Evolutionary conservation across 1,140 invertebrate species (phyloP).

Genomic region (Achroia grisella): DNA sequence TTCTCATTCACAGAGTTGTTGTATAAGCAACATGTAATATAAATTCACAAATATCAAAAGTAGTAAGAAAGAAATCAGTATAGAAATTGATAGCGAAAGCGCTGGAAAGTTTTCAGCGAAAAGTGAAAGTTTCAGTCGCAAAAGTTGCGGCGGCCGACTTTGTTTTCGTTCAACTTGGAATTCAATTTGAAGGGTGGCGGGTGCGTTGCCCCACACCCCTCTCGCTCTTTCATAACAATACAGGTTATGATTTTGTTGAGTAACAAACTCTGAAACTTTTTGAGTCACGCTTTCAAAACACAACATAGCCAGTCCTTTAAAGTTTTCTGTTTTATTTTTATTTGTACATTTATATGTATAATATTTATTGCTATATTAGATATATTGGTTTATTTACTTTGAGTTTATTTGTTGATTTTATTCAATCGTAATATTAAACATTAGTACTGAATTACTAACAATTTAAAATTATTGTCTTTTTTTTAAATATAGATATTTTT

Average conservation of each 20-base stretch:
- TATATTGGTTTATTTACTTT: too few relatives aligned
- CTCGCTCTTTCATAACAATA: slow-evolving; percentile 17
- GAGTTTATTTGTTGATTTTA: too few relatives aligned
- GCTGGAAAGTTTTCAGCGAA: slow-evolving; percentile 47
- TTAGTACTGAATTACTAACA: too few relatives aligned
- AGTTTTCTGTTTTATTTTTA: slow-evolving; percentile 2
- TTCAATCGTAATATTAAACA: too few relatives aligned
- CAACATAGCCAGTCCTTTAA: slow-evolving; percentile 2
- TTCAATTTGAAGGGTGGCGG: slow-evolving; percentile 41
- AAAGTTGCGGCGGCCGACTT: slow-evolving; percentile 55
- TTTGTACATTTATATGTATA: background rate
- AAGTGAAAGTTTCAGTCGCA: slow-evolving; percentile 52
- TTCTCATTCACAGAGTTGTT: too few relatives aligned
- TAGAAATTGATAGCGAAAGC: slow-evolving; percentile 41
- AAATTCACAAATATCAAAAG: slow-evolving; percentile 17
- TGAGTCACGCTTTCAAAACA: slow-evolving; percentile 15
- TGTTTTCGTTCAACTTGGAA: slow-evolving; percentile 61
- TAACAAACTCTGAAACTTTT: slow-evolving; percentile 25
- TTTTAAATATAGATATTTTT: too few relatives aligned
- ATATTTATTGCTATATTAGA: too few relatives aligned
- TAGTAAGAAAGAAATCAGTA: background rate
- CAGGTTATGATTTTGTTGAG: slow-evolving; percentile 38
- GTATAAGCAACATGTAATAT: background rate
- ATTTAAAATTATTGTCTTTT: too few relatives aligned
- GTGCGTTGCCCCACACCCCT: slow-evolving; percentile 8